Conservation (phyloP, 2,888 invertebrate species). For the Bellardia pandia region DNA sequence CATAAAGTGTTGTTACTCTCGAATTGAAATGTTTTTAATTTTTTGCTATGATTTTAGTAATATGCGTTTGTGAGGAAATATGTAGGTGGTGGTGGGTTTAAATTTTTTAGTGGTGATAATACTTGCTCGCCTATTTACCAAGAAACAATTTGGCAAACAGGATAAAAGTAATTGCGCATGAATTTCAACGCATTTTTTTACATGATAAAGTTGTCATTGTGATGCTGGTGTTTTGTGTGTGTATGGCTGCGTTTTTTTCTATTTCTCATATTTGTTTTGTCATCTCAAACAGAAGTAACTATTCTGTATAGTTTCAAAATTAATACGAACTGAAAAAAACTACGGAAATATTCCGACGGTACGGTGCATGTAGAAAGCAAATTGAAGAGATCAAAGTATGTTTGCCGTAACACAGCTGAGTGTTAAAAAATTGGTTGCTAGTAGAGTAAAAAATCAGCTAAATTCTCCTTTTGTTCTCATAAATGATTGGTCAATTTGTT, state of each 20-base stretch:
- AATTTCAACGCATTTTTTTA: conserved; percentile 83
- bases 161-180: conserved; percentile 84
- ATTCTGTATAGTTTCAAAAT: conserved; percentile 8
- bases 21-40: conserved; percentile 43
- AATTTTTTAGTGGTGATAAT: conserved; percentile 25
- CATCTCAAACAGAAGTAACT: conserved; percentile 27
- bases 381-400: conserved; percentile 26
- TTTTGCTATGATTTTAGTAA: not conserved
- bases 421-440: conserved; percentile 45
- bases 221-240: conserved; percentile 31
- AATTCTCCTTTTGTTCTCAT: conserved; percentile 65
- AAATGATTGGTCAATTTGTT: conserved; percentile 63
- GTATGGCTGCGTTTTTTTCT: not conserved
- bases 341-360: conserved; percentile 46
- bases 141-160: conserved; percentile 83
- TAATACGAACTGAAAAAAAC: not conserved
- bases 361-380: not conserved
- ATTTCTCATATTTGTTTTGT: conserved; percentile 1
- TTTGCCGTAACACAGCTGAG: conserved; percentile 39
- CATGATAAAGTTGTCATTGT: conserved; percentile 57
- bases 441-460: not conserved
- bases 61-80: not conserved
- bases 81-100: not conserved
- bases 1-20: conserved; percentile 10
- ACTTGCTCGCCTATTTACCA: conserved; percentile 75